Evolutionary conservation across 2,888 invertebrate genomes (phyloP).

Genomic region (Lasioglossum pauxillum): DNA sequence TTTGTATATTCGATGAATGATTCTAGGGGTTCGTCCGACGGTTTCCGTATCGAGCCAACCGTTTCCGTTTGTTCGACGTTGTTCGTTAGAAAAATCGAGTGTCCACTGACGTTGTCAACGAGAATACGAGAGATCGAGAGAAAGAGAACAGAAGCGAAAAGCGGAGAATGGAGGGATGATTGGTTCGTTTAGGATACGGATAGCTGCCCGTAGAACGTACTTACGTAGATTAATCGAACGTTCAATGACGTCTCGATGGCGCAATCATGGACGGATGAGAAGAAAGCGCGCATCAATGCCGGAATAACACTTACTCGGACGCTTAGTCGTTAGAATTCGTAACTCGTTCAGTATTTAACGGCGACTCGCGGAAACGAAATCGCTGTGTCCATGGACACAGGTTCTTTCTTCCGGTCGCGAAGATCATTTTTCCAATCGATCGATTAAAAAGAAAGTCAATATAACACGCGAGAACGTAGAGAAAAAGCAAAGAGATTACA

Average conservation of each 20-base stretch:
- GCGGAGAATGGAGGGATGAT: constrained; percentile 63
- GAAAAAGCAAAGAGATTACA: constrained; percentile 6
- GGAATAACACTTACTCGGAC: constrained; percentile 55
- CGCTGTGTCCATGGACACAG: constrained; percentile 1
- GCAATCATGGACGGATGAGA: constrained; percentile 63
- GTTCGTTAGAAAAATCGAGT: constrained; percentile 54
- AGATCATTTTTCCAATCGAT: constrained; percentile 58
- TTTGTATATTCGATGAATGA: constrained; percentile 81
- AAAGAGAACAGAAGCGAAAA: background rate
- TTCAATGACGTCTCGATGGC: constrained; percentile 54
- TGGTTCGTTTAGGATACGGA: constrained; percentile 67
- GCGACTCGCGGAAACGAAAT: constrained; percentile 21
- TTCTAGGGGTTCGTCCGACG: constrained; percentile 75
- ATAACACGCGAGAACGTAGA: constrained; percentile 43
- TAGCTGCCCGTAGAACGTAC: constrained; percentile 68
- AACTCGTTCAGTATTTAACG: constrained; percentile 61
- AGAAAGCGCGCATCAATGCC: constrained; percentile 25
- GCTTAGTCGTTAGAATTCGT: constrained; percentile 65
- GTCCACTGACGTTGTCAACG: background rate
- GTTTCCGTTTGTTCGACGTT: constrained; percentile 61
- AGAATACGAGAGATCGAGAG: background rate
- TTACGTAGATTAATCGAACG: constrained; percentile 64
- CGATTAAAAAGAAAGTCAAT: constrained; percentile 62
- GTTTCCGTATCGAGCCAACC: constrained; percentile 72
- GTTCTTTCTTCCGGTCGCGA: constrained; percentile 26